Evolutionary conservation across 1,140 invertebrate species (phyloP), one percentile per base, ranked within the genome.

Genomic region (Hyles euphorbiae): DNA sequence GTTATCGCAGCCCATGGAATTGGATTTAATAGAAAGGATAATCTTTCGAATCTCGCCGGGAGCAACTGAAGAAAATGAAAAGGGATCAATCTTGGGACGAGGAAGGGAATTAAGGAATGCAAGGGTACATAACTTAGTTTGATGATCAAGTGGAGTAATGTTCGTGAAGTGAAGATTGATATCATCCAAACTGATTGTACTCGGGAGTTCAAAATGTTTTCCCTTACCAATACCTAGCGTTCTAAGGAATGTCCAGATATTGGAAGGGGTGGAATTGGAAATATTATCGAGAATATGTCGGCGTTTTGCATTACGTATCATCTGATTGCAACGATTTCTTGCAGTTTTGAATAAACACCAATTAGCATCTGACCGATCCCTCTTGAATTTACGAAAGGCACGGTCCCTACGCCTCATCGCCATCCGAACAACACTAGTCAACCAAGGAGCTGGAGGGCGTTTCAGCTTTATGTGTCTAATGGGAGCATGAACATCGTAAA

Each of bases 201-300:
- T 56, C 34, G 44, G 54, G 10, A 56, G 33, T n/a, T 56, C 54
- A 34, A 9, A 5, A 56, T 56, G 54, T 32, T 33, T 43, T 7
- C 44, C 33, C 34, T 34, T 56, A 10, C 54, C 54, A 34, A 56
- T 56, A 46, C 54, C 54, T 6, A 56, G 54, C 5, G 54, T 56
- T 7, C 54, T 45, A 8, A 56, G 54, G 32, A 56, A 56, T 12
- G 46, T 22, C 22, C 22, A 22, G 22, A 56, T 56, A 56, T 56
- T 33, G 34, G 45, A 43, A 34, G 54, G 11, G 10, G 54, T 47
- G n/a, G 45, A 56, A 2, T 8, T 9, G 47, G 43, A 22, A 22
- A 22, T 22, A 22, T 22, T 22, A 22, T 22, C 22, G 22, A 22
- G 22, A 22, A 22, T 22, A 22, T 22, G 22, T 22, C 22, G 46